Percentiles rank a stretch among this genome's conserved stretches.
phyloP scores from a whole-genome alignment of 2,797 vertebrate genomes.

The Macropus fuliginosus region DNA sequence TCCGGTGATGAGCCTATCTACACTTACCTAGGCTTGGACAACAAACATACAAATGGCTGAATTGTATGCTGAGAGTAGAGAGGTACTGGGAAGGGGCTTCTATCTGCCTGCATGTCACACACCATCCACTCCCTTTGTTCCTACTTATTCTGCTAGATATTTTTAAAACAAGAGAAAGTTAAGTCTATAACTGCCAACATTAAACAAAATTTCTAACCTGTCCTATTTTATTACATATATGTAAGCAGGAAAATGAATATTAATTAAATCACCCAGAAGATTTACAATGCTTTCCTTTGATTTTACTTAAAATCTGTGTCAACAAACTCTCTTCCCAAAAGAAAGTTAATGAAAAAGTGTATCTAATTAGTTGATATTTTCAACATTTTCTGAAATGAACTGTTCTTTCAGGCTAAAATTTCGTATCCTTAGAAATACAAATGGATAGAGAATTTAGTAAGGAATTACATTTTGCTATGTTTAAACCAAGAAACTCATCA shows the following conservation, averaged over 20 bases:
- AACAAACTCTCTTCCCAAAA: constrained; percentile 37
- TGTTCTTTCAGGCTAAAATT: constrained; percentile 46
- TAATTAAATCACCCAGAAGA: constrained; percentile 30
- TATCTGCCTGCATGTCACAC: background rate
- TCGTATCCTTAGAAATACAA: background rate
- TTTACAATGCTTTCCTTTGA: constrained; percentile 37
- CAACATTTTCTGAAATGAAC: constrained; percentile 42
- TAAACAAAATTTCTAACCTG: constrained; percentile 43
- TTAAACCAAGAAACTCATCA: constrained; percentile 27
- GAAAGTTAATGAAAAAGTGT: constrained; percentile 5
- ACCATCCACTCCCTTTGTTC: background rate
- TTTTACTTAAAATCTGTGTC: constrained; percentile 53
- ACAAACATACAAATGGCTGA: background rate
- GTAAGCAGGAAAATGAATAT: constrained; percentile 53
- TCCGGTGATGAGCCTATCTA: background rate
- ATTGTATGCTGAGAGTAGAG: too few species aligned
- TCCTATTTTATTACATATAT: constrained; percentile 41
- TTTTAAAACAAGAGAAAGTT: constrained; percentile 1
- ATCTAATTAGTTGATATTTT: constrained; percentile 52
- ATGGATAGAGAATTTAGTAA: constrained; percentile 37
- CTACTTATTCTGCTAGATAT: background rate
- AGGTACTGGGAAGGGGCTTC: too few species aligned
- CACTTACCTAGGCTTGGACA: background rate
- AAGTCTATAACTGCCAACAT: constrained; percentile 28
- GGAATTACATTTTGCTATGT: constrained; percentile 43